Evolutionary conservation across 2,113 vertebrate genomes (phyloP).

Genomic region (Daphoenositta chrysoptera): DNA sequence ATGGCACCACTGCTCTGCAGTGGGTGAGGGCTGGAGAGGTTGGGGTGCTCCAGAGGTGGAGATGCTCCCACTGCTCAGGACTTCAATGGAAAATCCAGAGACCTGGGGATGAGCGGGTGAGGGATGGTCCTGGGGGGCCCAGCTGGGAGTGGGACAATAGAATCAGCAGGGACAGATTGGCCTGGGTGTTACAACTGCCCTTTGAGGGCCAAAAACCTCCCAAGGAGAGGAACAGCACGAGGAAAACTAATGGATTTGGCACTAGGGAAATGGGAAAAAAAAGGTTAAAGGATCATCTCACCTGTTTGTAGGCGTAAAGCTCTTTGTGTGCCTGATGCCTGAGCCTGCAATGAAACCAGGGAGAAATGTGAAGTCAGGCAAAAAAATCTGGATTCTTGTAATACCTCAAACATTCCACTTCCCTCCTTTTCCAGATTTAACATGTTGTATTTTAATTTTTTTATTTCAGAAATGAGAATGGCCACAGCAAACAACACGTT

Average conservation of each 20-base stretch:
- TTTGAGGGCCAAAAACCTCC: not conserved
- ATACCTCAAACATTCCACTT: not conserved
- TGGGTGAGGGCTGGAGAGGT: fast-evolving
- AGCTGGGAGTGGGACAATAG: not conserved
- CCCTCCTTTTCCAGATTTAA: not conserved
- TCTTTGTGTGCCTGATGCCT: conserved; percentile 98
- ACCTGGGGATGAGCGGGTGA: not conserved
- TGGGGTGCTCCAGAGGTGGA: not conserved
- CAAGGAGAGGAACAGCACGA: not conserved
- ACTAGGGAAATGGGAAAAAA: not conserved
- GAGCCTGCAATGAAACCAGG: conserved; percentile 79
- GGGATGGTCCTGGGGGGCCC: not conserved
- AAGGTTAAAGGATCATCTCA: conserved; percentile 41
- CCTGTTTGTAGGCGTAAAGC: conserved; percentile 99
- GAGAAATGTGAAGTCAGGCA: not conserved
- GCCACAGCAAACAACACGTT: fast-evolving
- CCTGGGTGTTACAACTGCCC: no score
- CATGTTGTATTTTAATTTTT: not conserved
- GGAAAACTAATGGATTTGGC: not conserved
- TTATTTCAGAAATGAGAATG: not conserved
- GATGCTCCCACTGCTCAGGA: not conserved
- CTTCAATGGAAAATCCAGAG: fast-evolving
- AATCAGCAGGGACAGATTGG: not conserved
- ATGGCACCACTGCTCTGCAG: not conserved
- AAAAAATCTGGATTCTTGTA: not conserved